These are phyloP conservation scores for Bembecia ichneumoniformis DNA, from an alignment of 2,888 invertebrate species.

Conservation along the genomic window DNA sequence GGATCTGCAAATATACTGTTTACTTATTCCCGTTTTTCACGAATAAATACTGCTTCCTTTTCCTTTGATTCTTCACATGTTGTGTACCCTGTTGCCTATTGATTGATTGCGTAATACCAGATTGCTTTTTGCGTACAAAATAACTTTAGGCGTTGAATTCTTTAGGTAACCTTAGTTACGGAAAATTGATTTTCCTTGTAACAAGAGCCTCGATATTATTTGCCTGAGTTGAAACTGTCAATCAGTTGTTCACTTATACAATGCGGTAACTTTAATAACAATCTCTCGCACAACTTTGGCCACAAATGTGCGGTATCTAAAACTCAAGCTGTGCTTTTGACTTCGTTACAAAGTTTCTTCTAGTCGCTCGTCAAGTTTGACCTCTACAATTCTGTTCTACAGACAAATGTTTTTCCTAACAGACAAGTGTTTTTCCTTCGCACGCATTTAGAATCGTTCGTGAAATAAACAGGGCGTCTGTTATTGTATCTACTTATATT, in stretches of 20 bases:
- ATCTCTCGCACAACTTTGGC: slow-evolving; percentile 11
- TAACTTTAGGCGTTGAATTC: background rate
- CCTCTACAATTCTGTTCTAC: background rate
- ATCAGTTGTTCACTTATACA: slow-evolving; percentile 1
- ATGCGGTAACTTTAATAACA: slow-evolving; percentile 19
- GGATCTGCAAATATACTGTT: no score
- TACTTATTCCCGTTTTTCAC: no score
- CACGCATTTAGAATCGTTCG: no score
- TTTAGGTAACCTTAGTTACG: background rate
- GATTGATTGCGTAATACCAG: background rate
- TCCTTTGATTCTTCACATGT: background rate
- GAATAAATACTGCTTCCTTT: background rate
- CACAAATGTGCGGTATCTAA: slow-evolving; percentile 10
- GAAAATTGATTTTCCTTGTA: background rate
- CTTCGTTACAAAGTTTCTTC: slow-evolving; percentile 14
- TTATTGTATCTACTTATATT: no score
- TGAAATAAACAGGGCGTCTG: no score
- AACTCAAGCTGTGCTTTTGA: slow-evolving; percentile 12
- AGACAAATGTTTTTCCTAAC: background rate
- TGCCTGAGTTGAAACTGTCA: background rate
- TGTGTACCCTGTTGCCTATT: background rate
- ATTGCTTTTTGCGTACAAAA: background rate
- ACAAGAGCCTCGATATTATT: background rate
- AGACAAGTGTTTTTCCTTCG: background rate
- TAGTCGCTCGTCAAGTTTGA: slow-evolving; percentile 2